Base-by-base conservation (phyloP, 92 coral and sea anemone species). In the Micromussa lordhowensis region DNA sequence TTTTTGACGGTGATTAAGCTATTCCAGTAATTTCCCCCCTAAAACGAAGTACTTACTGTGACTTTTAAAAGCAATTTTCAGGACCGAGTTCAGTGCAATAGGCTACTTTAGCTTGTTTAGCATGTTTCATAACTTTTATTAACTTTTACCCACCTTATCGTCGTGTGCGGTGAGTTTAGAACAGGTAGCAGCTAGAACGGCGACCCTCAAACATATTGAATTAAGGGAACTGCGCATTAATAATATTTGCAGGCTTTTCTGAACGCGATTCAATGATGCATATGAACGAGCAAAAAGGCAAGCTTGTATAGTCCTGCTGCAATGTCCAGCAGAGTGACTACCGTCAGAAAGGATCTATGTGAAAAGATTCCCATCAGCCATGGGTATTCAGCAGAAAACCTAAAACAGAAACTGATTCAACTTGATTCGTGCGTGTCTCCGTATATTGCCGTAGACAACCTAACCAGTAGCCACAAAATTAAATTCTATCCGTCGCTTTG, bases 401-500 rank as follows among this genome's bases (percentile, higher is more conserved):
- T 32, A 35, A 22, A 73, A 36, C 34, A 73, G 38, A 34, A 38
- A 18, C 49, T 34, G 5, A 74, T 16, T 79, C 21, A n/a, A 70
- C 3, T 8, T 2, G 38, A 68, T 11, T n/a, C 51, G 70, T 81
- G 75, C 75, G 55, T 81, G 85, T 40, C 35, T 22, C 1, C 11
- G 30, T 15, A 11, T n/a, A 53, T 44, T 59, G 66, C 75, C 82
- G 31, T 71, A 75, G 63, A 85, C 9, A 17, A 28, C 22, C 48
- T 3, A n/a, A 36, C 64, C 30, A 30, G 36, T 55, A 32, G 31
- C 75, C 88, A 59, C 76, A 76, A 76, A 76, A 36, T 54, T 34
- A 68, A 29, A 48, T 51, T 35, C 26, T n/a, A 58, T 28, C 81
- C 59, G 57, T 84, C 81, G n/a, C 26, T n/a, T 73, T 55, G 78